A percentile compares a stretch with the other conserved stretches of the same genome.
These are phyloP conservation scores for Brachionus rubens DNA, from an alignment of 1,140 invertebrate species.

Conservation along the genomic window DNA sequence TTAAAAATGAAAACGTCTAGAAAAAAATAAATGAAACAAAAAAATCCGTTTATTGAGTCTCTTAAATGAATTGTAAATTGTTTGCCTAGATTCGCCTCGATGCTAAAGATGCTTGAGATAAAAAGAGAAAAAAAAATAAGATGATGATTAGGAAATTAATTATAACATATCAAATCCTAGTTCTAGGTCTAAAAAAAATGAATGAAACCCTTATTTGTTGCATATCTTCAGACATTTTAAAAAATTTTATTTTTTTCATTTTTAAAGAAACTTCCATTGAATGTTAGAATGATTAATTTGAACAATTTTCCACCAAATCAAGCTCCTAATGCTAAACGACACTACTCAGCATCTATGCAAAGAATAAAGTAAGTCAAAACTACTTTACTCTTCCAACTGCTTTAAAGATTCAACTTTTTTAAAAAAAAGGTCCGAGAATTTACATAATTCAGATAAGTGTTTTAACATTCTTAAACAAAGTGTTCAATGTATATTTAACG, in stretches of 20 bases:
- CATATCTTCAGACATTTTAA: too few species aligned
- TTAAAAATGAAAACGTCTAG: too few species aligned
- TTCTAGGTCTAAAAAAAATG: too few species aligned
- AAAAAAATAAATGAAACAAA: too few species aligned
- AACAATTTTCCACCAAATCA: slow-evolving; percentile 29
- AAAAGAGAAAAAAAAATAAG: too few species aligned
- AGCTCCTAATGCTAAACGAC: slow-evolving; percentile 7
- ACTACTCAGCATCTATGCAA: slow-evolving; percentile 27
- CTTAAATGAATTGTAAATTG: too few species aligned
- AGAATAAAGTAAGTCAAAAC: slow-evolving; percentile 8
- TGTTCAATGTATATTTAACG: slow-evolving; percentile 4
- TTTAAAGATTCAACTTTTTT: not conserved
- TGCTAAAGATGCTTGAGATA: too few species aligned
- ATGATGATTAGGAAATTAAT: too few species aligned
- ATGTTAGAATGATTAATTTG: slow-evolving; percentile 33
- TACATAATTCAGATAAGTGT: slow-evolving; percentile 11
- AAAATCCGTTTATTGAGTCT: too few species aligned
- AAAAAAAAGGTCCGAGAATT: not conserved
- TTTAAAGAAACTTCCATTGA: slow-evolving; percentile 24
- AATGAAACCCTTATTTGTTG: too few species aligned
- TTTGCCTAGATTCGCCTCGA: too few species aligned
- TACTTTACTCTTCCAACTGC: not conserved
- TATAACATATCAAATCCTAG: too few species aligned
- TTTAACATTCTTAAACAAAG: slow-evolving; percentile 29
- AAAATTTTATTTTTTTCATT: not conserved